Conservation (phyloP, 2,797 vertebrate genomes). For the Benthosema pterotum region DNA sequence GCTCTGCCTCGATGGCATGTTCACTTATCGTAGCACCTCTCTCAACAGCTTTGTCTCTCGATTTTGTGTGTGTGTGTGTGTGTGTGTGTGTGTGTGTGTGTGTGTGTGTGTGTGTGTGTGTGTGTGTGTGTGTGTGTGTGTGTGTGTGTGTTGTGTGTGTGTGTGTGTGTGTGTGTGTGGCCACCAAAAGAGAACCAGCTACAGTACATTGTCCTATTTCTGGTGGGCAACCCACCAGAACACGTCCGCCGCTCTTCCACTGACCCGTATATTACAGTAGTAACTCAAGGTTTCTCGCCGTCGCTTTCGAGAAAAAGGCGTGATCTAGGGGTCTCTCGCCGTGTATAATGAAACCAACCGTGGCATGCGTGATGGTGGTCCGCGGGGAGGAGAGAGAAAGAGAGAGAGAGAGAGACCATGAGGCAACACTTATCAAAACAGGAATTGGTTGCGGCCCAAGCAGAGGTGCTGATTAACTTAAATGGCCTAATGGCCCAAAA, state of each 20-base stretch:
- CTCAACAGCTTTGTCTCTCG: slow-evolving; percentile 48
- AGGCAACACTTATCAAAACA: slow-evolving; percentile 61
- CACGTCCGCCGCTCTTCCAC: slow-evolving; percentile 20
- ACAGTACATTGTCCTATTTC: slow-evolving; percentile 26
- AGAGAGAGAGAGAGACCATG: slow-evolving; percentile 28
- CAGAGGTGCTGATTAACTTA: slow-evolving; percentile 67
- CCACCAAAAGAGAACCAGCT: slow-evolving; percentile 27
- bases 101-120: too few species aligned
- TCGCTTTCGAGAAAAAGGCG: slow-evolving; percentile 21
- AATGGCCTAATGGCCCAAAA: too few species aligned
- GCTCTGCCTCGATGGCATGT: slow-evolving; percentile 12
- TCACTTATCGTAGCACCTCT: slow-evolving; percentile 44
- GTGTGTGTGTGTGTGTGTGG: too few species aligned
- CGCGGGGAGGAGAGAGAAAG: too few species aligned
- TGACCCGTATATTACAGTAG: background rate
- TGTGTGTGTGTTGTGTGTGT: too few species aligned
- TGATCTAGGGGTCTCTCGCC: background rate
- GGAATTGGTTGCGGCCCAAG: slow-evolving; percentile 64
- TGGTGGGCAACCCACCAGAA: slow-evolving; percentile 13
- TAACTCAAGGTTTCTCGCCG: slow-evolving; percentile 1
- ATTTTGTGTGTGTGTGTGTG: too few species aligned
- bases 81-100: too few species aligned
- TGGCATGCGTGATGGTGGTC: background rate
- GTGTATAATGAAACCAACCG: background rate
- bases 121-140: too few species aligned